Base-by-base conservation (phyloP, 2,113 vertebrate species). In the Fregata magnificens region DNA sequence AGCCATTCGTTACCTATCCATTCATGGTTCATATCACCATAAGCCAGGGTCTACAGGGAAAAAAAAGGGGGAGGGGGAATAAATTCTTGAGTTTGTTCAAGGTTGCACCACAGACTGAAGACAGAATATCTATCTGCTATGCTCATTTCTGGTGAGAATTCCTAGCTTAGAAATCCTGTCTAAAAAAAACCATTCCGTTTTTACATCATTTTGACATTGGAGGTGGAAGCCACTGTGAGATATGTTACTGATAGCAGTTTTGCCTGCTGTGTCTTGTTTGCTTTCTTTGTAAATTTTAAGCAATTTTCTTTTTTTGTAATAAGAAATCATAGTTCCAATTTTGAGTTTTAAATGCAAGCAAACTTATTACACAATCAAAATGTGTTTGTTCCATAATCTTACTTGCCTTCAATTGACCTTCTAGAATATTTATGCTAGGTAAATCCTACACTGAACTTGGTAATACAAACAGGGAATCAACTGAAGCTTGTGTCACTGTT, bases 1-100 rank as follows among this genome's bases (percentile, higher is more conserved):
- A 99, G 99, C 99, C 99, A 99, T 97, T 99, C 99, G 18, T 99
- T 99, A 78, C 99, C 99, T 84, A 99, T 99, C 99, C 99, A 99
- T 95, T 99, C 99, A 3, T 99, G 99, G 97, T 99, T 99, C 99
- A 99, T 99, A 92, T 99, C 99, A 38, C 99, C 99, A 56, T 99
- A 99, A 47, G 99, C 99, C 88, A 99, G 97, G 18, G 99, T 99
- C 99, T 99, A 89, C 12, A 93, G 58, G 84, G 93, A 91, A 77
- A 93, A 84, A 90, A 69, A 53, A 29, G 96, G 0, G 2, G 17
- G 26, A 8, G 8, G 2, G 16, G 5, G 2, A 90, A 94, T 86
- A 67, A 80, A 63, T 56, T 53, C 9, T 34, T 49, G 36, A 55
- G 44, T 16, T 78, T 92, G 14, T 29, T 82, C 61, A 42, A 80